A percentile compares a stretch with the other conserved stretches of the same genome.
These are phyloP conservation scores for Vicugna pacos DNA, from an alignment of 2,113 vertebrate species.

Conservation along the genomic window DNA sequence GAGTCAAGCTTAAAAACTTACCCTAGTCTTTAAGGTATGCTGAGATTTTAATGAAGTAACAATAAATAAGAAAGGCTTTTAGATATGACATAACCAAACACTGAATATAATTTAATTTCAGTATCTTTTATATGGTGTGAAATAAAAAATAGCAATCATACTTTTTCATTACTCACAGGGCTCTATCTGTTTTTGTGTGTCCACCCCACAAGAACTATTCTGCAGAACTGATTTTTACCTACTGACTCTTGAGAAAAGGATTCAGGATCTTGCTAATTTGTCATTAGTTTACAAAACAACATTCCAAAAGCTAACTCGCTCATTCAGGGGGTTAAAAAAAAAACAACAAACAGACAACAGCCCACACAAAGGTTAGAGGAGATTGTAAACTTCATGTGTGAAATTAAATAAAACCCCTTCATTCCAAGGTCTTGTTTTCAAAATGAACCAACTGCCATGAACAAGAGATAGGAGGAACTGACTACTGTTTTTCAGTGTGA, in stretches of 20 bases:
- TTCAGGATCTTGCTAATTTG: neutral
- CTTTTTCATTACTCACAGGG: neutral
- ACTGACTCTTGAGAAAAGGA: neutral
- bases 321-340: neutral
- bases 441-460: constrained; percentile 36
- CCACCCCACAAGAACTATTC: neutral
- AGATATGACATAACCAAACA: constrained; percentile 14
- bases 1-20: constrained; percentile 21
- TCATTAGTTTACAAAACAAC: constrained; percentile 48
- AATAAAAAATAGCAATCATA: neutral
- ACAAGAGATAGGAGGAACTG: neutral
- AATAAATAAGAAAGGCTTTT: neutral
- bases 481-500: neutral
- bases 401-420: constrained; percentile 42
- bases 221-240: neutral
- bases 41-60: constrained; percentile 15
- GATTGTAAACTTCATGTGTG: neutral
- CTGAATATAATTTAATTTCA: constrained; percentile 29
- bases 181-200: neutral
- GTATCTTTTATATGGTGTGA: constrained; percentile 10
- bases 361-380: neutral
- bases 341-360: too few species aligned
- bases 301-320: constrained; percentile 4
- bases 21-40: neutral
- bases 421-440: constrained; percentile 14